These are phyloP conservation scores for Rhabdornis inornatus DNA, from an alignment of 2,113 vertebrate species.

Conservation along the genomic window DNA sequence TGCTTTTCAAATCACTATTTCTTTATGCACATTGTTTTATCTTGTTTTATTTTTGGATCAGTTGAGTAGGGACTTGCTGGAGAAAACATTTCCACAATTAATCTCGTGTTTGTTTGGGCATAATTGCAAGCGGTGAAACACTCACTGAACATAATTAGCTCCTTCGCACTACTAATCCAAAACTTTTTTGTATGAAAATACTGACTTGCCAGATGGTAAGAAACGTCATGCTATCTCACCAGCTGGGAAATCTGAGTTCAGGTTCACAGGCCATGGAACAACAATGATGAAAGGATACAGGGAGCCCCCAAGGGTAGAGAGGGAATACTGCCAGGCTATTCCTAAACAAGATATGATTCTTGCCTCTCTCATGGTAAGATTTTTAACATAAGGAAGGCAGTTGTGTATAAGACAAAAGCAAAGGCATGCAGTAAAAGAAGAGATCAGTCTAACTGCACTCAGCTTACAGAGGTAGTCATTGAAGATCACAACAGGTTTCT, in stretches of 20 bases:
- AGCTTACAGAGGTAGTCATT: background rate
- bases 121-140: conserved; percentile 58
- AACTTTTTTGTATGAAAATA: conserved; percentile 36
- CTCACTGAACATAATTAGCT: conserved; percentile 65
- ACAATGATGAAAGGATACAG: background rate
- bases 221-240: conserved; percentile 5
- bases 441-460: background rate
- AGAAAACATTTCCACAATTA: conserved; percentile 68
- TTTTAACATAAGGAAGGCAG: background rate
- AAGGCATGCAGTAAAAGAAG: background rate
- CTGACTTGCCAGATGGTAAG: conserved; percentile 66
- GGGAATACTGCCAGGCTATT: background rate
- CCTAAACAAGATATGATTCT: background rate
- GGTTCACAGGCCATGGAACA: conserved; percentile 32
- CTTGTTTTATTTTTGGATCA: background rate
- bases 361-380: background rate
- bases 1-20: background rate
- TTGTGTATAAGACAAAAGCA: background rate
- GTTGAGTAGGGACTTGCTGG: background rate
- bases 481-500: background rate
- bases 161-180: conserved; percentile 33
- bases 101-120: conserved; percentile 66
- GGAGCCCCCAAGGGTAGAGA: background rate
- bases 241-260: conserved; percentile 51
- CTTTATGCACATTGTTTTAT: background rate